Base-by-base conservation (phyloP, 1,140 invertebrate genomes). In the Lordiphosa mommai region DNA sequence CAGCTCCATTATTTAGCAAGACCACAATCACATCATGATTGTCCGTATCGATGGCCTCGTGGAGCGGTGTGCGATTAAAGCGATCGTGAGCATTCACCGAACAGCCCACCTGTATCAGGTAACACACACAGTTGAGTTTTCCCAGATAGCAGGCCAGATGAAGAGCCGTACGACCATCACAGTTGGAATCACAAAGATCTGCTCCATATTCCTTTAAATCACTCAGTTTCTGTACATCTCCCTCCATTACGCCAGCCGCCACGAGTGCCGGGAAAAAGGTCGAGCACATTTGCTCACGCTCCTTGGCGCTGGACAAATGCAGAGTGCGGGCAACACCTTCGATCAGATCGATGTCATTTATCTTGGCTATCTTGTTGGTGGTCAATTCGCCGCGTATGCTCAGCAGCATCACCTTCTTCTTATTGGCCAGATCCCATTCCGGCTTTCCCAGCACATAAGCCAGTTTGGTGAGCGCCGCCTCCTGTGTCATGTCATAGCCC, bases 401-500 rank as follows among this genome's bases (percentile, higher is more conserved):
- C 0, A 91, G 91, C 60, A 92, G 90, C 92, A 98, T 93, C 92
- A 97, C 93, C 87, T 94, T 90, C 38, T 92, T 91, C 80, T 97
- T 98, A 30, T 92, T 92, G 23, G 93, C 88, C 3, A 93, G 87
- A 55, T 92, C 91, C 91, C 95, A 95, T 29, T 96, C 93, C 3
- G 90, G 90, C 86, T 97, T 97, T 0, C 95, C 94, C 3, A 99
- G 89, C 0, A 99, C 95, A 77, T 98, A 99, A 0, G 93, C 92
- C 0, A 99, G 90, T 90, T 99, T 99, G 1, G 96, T 94, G 0
- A 99, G 89, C 0, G 97, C 97, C 0, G 98, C 97, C 89, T 99
- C 97, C 0, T 94, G 93, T 0, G 98, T 99, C 96, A 99, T 98
- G 86, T 99, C 98, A 50, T 91, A 94, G 0, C 98, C 97, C 0